Percentiles rank a stretch among this genome's conserved stretches.
These are phyloP conservation scores for Listronotus bonariensis DNA, from an alignment of 1,140 invertebrate species.

Conservation along the genomic window DNA sequence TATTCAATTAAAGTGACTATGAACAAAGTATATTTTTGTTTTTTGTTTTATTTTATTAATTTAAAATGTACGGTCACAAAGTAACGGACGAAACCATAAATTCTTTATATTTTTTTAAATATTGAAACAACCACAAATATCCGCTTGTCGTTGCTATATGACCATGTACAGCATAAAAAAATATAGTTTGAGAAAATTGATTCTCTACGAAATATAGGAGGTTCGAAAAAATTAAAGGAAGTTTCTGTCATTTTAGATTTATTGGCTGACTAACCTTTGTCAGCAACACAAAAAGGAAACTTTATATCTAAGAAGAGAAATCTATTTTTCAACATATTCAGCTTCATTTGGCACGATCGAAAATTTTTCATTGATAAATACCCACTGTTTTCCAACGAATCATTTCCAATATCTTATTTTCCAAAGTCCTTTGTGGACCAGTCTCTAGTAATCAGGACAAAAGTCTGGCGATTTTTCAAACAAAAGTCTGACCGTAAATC, in stretches of 20 bases:
- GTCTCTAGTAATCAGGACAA: slow-evolving; percentile 47
- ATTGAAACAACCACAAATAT: no score
- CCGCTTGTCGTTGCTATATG: no score
- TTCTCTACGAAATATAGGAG: no score
- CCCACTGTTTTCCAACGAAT: slow-evolving; percentile 40
- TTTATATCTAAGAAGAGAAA: slow-evolving; percentile 1
- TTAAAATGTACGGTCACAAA: no score
- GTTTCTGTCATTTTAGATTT: neutral
- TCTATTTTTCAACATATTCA: slow-evolving; percentile 37
- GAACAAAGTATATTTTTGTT: no score
- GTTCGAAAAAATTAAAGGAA: no score
- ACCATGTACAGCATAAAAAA: no score
- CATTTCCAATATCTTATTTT: slow-evolving; percentile 46
- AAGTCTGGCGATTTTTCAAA: slow-evolving; percentile 48
- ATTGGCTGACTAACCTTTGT: slow-evolving; percentile 14
- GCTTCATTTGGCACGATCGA: slow-evolving; percentile 37
- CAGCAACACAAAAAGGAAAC: slow-evolving; percentile 5
- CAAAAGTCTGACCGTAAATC: slow-evolving; percentile 43
- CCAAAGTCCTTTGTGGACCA: slow-evolving; percentile 43
- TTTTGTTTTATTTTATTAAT: no score
- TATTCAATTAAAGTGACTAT: no score
- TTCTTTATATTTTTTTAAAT: no score
- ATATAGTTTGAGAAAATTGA: no score
- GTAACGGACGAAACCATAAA: no score
- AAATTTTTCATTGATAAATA: slow-evolving; percentile 49